These are phyloP conservation scores for Ophraella communa DNA, from an alignment of 2,888 invertebrate genomes.

Conservation along the genomic window DNA sequence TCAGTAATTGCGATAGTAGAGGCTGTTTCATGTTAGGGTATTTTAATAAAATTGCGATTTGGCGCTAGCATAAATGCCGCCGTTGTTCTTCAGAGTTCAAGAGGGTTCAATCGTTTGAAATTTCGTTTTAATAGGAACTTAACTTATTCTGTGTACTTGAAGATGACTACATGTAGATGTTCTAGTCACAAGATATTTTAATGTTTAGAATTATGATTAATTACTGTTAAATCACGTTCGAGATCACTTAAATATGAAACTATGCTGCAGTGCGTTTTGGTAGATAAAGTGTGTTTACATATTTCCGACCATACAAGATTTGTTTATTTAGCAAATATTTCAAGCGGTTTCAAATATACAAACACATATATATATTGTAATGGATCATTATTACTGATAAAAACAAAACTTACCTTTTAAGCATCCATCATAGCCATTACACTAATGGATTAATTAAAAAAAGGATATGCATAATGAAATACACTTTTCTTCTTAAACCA, in stretches of 20 bases:
- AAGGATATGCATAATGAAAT: too few species aligned
- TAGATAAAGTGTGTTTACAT: neutral
- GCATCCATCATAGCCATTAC: too few species aligned
- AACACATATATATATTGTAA: too few species aligned
- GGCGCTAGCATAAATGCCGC: slow-evolving; percentile 1
- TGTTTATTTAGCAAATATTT: too few species aligned
- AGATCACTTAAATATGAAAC: neutral
- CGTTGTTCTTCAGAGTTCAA: slow-evolving; percentile 12
- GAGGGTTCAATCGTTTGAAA: slow-evolving; percentile 9
- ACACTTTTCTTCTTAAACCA: too few species aligned
- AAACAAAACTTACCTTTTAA: too few species aligned
- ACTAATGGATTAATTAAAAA: too few species aligned
- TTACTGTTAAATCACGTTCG: slow-evolving; percentile 8
- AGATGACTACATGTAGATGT: neutral
- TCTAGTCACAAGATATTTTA: slow-evolving; percentile 2
- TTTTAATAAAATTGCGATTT: neutral
- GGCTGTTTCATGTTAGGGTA: neutral
- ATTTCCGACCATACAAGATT: neutral
- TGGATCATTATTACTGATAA: too few species aligned
- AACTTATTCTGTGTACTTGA: slow-evolving; percentile 7
- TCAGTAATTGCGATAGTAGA: neutral
- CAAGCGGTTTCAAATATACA: too few species aligned
- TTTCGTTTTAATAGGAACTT: slow-evolving; percentile 1
- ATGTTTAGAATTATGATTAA: slow-evolving; percentile 8
- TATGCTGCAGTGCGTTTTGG: neutral